Base-by-base conservation (phyloP, 2,797 vertebrate genomes). In the Falco columbarius region DNA sequence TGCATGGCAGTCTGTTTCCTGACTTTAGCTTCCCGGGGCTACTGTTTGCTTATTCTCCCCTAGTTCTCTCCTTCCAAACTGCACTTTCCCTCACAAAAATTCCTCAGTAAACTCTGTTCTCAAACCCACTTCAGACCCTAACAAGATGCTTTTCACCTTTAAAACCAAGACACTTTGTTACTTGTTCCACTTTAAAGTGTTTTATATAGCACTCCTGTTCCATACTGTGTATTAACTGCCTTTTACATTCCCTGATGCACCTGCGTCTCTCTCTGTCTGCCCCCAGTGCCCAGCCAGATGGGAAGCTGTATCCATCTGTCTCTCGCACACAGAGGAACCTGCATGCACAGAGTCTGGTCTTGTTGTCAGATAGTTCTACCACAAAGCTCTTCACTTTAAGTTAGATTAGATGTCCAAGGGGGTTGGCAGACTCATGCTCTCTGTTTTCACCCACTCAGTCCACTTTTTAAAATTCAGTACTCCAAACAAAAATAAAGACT, bases 201-300 rank as follows among this genome's bases (percentile, higher is more conserved):
- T 91, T 90, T 89, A 49, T 86, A 68, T 22, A 90, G 61, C 65
- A 44, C 75, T 86, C 70, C 54, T 42, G 46, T 32, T 67, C 58
- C 44, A 14, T 52, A 23, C 32, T 61, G 88, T 32, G 56, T 63
- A 71, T 93, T 91, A 94, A 26, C 59, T 80, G 71, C 59, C 32
- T 92, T 86, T 95, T 82, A 56, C 54, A 55, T 81, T 89, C 49
- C 20, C 67, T 81, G 88, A 61, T 85, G 86, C 95, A 90, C 90
- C 86, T 94, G 88, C 4, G 40, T 23, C 86, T 73, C 89, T 42
- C 16, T 63, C 32, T 54, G 14, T 76, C 38, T 94, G 46, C 26
- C 38, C 55, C 26, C 86, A 65, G 44, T 1, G 3, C 82, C 54
- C 68, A 84, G 71, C 30, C 91, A 85, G 81, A 93, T 65, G 83